These are phyloP conservation scores for Onchidella celtica DNA, from an alignment of 2,888 invertebrate species.

Conservation along the genomic window DNA sequence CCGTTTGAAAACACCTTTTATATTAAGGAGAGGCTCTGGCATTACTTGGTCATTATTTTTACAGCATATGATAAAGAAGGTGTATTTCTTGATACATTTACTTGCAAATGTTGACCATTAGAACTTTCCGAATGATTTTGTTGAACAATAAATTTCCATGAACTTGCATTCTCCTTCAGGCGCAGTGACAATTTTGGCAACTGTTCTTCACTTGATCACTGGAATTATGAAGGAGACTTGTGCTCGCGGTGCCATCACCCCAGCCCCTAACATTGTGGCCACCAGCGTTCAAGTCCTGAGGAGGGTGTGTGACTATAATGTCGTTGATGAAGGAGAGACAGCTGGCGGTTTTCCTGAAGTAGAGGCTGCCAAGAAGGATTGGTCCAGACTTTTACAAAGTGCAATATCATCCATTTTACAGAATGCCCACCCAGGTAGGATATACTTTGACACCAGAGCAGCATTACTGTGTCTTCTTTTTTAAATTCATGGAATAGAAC, in stretches of 20 bases:
- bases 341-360: conserved; percentile 73
- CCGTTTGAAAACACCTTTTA: too few species aligned
- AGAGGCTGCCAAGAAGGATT: conserved; percentile 81
- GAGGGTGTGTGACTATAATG: conserved; percentile 83
- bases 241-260: conserved; percentile 81
- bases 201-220: conserved; percentile 93
- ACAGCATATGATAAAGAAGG: too few species aligned
- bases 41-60: too few species aligned
- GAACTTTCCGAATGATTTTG: too few species aligned
- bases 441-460: not conserved
- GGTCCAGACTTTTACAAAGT: conserved; percentile 91
- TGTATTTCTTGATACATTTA: too few species aligned
- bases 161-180: too few species aligned
- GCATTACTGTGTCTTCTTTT: not conserved
- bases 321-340: conserved; percentile 84
- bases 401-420: conserved; percentile 94
- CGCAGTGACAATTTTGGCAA: conserved; percentile 92
- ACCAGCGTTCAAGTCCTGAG: conserved; percentile 90
- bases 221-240: conserved; percentile 93
- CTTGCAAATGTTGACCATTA: too few species aligned
- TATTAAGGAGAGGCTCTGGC: too few species aligned
- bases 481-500: not conserved
- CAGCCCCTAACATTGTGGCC: conserved; percentile 85
- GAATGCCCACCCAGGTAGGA: conserved; percentile 83
- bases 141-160: too few species aligned